Conservation (phyloP, 2,113 vertebrate species). For the Anoura caudifer region DNA sequence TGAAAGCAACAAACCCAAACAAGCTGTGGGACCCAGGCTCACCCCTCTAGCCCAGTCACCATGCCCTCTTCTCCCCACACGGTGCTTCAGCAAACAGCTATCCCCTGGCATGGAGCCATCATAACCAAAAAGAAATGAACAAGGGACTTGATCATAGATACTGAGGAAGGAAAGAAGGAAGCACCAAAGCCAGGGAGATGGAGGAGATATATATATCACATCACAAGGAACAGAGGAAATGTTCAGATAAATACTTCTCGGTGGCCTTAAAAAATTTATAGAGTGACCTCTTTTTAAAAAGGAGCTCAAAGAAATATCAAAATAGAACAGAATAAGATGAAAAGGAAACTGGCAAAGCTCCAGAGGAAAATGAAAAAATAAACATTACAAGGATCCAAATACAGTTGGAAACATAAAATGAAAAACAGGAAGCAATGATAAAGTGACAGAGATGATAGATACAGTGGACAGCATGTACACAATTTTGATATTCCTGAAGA, state of each 20-base stretch:
- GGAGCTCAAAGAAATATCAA: conserved; percentile 1
- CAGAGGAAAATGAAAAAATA: conserved; percentile 13
- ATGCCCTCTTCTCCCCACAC: not conserved
- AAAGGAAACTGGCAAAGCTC: not conserved
- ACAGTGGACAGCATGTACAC: not conserved
- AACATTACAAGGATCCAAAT: not conserved
- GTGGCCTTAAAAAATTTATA: not conserved
- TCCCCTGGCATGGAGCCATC: not conserved
- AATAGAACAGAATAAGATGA: conserved; percentile 37
- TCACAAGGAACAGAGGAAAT: not conserved
- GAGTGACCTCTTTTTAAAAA: conserved; percentile 25
- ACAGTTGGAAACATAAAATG: not conserved
- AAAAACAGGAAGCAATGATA: not conserved
- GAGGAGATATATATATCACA: not conserved
- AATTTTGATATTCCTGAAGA: not conserved
- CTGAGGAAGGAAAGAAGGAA: not conserved
- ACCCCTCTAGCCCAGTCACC: not conserved
- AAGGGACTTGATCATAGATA: not conserved
- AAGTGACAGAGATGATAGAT: not conserved
- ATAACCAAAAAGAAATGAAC: not conserved
- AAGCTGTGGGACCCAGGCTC: not conserved
- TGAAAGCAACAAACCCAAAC: not conserved
- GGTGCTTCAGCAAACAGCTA: not conserved
- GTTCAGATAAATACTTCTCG: not conserved
- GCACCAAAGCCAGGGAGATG: not conserved